Evolutionary conservation across 2,888 invertebrate genomes (phyloP), one percentile per base, ranked within the genome.

Genomic region (Troilus luridus): DNA sequence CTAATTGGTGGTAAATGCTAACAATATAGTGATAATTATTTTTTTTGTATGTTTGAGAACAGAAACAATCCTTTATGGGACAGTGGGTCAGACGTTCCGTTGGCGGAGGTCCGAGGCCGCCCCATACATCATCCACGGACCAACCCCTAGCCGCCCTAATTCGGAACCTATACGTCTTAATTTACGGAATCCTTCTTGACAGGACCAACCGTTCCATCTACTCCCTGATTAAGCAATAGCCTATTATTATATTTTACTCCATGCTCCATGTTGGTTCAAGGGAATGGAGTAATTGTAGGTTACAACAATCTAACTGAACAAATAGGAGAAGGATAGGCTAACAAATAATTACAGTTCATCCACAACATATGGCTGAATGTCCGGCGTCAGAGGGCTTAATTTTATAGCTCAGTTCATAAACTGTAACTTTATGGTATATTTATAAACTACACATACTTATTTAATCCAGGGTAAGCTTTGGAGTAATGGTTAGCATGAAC

Each of bases 61-160:
- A 2, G 10, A 67, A 24, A 67, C 67, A 12, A 72, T 8, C 1
- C 27, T 17, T 41, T 77, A 41, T 77, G 21, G 72, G 72, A 77
- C 72, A 77, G 27, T 77, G 72, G 72, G 72, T 77, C 72, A 77
- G 72, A 27, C 8, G 41, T 9, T 77, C 17, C 7, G 41, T 41
- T 77, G 27, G 17, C 67, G 24, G 14, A 24, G 67, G 41, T 59
- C 88, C 88, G 12, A 5, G 14, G 88, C 60, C 59, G 24, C 41
- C 88, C 88, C 88, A 88, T 88, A 88, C 60, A 59, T 59, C 88
- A 41, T 59, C 59, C 88, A 24, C 19, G 60, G 60, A 60, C 60
- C 88, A 62, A 59, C 88, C 88, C 88, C 59, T n/a, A 62, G 17
- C 72, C 72, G 3, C 17, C 72, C 72, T 77, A 77, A 77, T 77